Evolutionary conservation across 2,888 invertebrate species (phyloP).

Genomic region (Anticlea derivata): DNA sequence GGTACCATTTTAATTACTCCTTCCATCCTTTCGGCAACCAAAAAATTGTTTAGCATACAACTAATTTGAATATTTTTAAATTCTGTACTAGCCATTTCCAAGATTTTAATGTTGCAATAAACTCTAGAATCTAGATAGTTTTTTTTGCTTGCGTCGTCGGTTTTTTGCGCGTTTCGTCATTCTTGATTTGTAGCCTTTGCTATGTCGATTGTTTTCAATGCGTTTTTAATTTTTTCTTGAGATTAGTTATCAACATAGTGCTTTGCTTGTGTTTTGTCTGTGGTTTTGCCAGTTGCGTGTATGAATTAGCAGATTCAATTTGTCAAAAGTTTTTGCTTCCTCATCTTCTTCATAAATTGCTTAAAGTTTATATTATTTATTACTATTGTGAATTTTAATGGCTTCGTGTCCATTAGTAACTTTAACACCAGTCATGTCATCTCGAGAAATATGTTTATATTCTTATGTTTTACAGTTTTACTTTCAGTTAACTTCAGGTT

Average conservation of each 20-base stretch:
- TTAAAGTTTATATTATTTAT: conserved; percentile 58
- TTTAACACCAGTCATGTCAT: conserved; percentile 51
- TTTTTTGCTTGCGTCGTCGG: conserved; percentile 46
- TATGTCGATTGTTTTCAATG: conserved; percentile 51
- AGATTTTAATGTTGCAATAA: conserved; percentile 48
- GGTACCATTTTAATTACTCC: conserved; percentile 35
- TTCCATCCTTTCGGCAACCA: conserved; percentile 36
- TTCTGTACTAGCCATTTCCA: conserved; percentile 47
- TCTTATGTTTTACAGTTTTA: conserved; percentile 6
- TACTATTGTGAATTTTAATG: conserved; percentile 57
- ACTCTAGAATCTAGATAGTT: conserved; percentile 50
- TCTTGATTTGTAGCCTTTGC: conserved; percentile 51
- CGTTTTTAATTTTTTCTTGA: conserved; percentile 44
- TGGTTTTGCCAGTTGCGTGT: conserved; percentile 42
- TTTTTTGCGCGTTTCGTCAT: conserved; percentile 47
- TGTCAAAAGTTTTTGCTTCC: conserved; percentile 68
- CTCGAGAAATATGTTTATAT: conserved; percentile 42
- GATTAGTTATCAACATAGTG: conserved; percentile 42
- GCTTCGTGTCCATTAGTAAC: conserved; percentile 60
- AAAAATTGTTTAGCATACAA: conserved; percentile 47
- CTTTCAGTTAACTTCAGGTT: conserved; percentile 7
- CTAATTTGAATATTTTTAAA: conserved; percentile 55
- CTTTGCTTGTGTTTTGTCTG: conserved; percentile 40
- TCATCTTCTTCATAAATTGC: conserved; percentile 50
- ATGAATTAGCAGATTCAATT: conserved; percentile 67